A percentile compares a stretch with the other conserved stretches of the same genome.
Evolutionary conservation across 1,140 invertebrate genomes (phyloP).

Genomic region (Pogonognathellus flavescens): DNA sequence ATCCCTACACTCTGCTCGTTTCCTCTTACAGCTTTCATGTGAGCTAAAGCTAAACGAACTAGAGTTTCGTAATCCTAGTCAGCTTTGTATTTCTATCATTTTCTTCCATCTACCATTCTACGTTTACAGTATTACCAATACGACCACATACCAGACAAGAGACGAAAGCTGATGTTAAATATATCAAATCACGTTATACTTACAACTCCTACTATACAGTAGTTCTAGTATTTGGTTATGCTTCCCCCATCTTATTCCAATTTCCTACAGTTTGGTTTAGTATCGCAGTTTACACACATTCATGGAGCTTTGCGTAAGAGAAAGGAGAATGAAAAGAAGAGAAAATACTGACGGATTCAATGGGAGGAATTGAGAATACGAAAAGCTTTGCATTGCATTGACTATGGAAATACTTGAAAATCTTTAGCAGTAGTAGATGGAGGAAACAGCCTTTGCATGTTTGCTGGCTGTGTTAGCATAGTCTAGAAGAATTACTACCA

Average conservation of each 20-base stretch:
- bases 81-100: conserved; percentile 26
- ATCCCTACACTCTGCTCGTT: background rate
- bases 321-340: background rate
- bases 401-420: background rate
- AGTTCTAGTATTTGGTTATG: background rate
- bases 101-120: background rate
- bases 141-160: background rate
- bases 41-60: conserved; percentile 11
- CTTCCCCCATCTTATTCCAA: background rate
- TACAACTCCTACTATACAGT: background rate
- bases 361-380: background rate
- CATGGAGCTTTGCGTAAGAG: background rate
- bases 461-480: too few relatives aligned
- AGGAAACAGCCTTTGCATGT: too few relatives aligned
- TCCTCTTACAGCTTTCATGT: background rate
- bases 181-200: background rate
- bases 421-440: background rate
- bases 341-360: background rate
- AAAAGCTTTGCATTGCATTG: background rate
- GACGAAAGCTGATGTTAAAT: background rate
- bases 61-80: background rate
- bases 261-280: background rate
- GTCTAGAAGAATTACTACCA: too few relatives aligned
- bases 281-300: background rate
- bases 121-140: background rate